Percentiles rank a stretch among this genome's conserved stretches.
These are phyloP conservation scores for Athene cunicularia DNA, from an alignment of 2,113 vertebrate species.

Conservation along the genomic window DNA sequence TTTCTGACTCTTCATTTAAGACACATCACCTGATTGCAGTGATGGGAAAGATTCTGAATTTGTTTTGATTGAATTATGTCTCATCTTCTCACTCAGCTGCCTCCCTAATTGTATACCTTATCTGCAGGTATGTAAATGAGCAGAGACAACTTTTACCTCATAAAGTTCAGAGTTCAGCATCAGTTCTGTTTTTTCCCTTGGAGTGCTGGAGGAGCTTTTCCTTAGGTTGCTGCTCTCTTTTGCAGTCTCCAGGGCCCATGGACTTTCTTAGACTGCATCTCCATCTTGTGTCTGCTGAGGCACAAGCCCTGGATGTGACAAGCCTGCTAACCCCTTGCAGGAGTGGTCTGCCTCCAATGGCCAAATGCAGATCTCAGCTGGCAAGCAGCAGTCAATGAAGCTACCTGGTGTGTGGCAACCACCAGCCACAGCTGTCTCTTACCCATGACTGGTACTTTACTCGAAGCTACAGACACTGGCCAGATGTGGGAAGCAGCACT, in stretches of 20 bases:
- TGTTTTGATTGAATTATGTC: background rate
- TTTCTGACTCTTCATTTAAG: background rate
- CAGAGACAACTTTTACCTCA: background rate
- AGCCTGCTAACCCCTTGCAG: background rate
- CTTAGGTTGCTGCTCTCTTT: background rate
- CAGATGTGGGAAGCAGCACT: background rate
- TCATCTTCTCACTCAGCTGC: background rate
- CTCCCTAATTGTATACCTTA: background rate
- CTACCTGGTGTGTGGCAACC: background rate
- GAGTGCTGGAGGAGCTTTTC: background rate
- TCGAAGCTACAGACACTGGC: background rate
- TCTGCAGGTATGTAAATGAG: background rate
- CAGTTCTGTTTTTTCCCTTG: background rate
- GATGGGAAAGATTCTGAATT: background rate
- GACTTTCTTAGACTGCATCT: background rate
- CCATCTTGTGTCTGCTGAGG: background rate
- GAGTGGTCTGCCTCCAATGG: background rate
- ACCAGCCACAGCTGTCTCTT: background rate
- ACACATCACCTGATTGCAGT: background rate
- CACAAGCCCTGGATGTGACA: background rate
- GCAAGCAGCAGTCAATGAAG: background rate
- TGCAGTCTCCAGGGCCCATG: fast-evolving
- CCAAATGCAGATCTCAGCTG: background rate
- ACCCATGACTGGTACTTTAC: background rate
- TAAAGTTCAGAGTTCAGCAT: background rate